phyloP scores from a whole-genome alignment of 1,140 invertebrate genomes.

The Platorchestia sp. region DNA sequence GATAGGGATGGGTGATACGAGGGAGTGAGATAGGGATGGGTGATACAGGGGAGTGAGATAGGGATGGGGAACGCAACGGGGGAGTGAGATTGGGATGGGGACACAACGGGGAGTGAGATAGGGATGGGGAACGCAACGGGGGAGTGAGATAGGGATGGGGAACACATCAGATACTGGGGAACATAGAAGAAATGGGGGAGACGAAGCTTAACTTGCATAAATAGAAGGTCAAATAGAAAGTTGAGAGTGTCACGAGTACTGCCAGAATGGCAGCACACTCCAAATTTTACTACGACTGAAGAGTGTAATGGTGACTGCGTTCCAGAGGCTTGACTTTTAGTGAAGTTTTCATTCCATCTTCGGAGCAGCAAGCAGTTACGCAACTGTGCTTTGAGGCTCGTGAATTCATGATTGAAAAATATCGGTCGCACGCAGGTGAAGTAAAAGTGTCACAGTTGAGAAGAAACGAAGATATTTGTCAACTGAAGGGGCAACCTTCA shows the following conservation, averaged over 20 bases:
- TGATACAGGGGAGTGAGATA: too few species aligned
- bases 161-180: too few species aligned
- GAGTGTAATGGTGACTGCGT: neutral
- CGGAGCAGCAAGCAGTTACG: neutral
- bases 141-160: too few species aligned
- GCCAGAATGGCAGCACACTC: neutral
- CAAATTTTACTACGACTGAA: neutral
- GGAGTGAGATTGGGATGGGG: too few species aligned
- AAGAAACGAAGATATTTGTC: too few species aligned
- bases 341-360: neutral
- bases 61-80: too few species aligned
- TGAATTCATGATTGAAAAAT: neutral
- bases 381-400: neutral
- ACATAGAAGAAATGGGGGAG: too few species aligned
- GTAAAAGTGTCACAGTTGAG: neutral
- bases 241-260: slow-evolving; percentile 32
- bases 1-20: neutral
- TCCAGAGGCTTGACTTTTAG: neutral
- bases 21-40: too few species aligned
- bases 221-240: slow-evolving; percentile 37
- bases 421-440: neutral
- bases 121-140: too few species aligned
- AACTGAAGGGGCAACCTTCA: too few species aligned
- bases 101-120: too few species aligned
- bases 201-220: slow-evolving; percentile 48